Base-by-base conservation (phyloP, 2,888 invertebrate genomes). In the Macrosiphum euphorbiae region DNA sequence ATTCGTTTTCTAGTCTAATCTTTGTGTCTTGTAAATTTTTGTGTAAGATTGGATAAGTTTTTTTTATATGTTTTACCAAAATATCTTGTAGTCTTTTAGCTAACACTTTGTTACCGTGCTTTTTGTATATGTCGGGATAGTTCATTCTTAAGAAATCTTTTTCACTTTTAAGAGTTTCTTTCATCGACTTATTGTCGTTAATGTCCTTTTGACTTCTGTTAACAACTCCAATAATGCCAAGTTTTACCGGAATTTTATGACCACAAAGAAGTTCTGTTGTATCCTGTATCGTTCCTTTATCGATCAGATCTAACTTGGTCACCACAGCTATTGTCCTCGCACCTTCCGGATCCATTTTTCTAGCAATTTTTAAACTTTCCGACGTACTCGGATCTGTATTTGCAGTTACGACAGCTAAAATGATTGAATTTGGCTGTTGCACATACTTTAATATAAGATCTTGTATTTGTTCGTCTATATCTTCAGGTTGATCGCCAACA, bases 361-460 rank as follows among this genome's bases (percentile, higher is more conserved):
- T 98, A 89, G 99, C 98, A 95, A 99, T 97, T 96, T 99, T 99
- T 94, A 99, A 97, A 95, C 99, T 98, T 96, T 99, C 99, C 95
- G 99, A 99, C 0, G 99, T 99, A 8, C 99, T 99, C 97, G 99
- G 99, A 96, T 99, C 99, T 1, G 99, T 99, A 96, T 99, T 99
- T 35, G 99, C 99, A 8, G 99, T 98, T 0, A 99, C 98, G 55
- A 99, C 99, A 16, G 99, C 99, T 95, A 99, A 96, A 95, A 99
- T 99, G 95, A 99, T 99, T 1, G 99, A 99, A 96, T 99, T 99
- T 0, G 99, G 99, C 96, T 99, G 99, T 94, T 97, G 97, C 95
- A 99, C 87, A 95, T 99, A 98, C 95, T 98, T 97, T 86, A 98
- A 96, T 52, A 99, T 98, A 95, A 99, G 96, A 94, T 98, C 97